These are phyloP conservation scores for Pseudachorutes palmiensis DNA, from an alignment of 1,140 invertebrate genomes.

Conservation along the genomic window DNA sequence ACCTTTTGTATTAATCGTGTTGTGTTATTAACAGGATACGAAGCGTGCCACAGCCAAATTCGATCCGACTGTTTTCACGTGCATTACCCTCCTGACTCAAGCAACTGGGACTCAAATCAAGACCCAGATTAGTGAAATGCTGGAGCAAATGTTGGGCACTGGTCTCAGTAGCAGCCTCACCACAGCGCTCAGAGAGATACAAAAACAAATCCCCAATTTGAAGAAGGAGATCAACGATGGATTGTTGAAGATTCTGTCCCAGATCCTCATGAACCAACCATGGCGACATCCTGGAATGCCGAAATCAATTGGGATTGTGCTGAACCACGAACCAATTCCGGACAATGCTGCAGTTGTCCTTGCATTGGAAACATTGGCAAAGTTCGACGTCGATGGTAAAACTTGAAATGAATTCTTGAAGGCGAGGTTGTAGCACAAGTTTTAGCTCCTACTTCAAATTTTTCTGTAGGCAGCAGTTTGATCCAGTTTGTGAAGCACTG, in stretches of 20 bases:
- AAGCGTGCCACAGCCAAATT: constrained; percentile 49
- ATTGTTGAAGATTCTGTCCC: constrained; percentile 72
- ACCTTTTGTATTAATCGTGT: not conserved
- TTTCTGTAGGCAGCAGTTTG: constrained; percentile 65
- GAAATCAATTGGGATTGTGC: constrained; percentile 13
- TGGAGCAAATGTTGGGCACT: constrained; percentile 86
- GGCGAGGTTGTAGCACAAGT: not conserved
- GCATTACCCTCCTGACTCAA: constrained; percentile 83
- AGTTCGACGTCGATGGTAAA: constrained; percentile 84
- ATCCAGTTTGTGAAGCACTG: constrained; percentile 86
- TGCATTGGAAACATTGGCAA: constrained; percentile 85
- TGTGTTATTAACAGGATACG: constrained; percentile 35
- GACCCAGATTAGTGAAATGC: constrained; percentile 68
- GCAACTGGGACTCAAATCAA: constrained; percentile 68
- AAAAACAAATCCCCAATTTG: constrained; percentile 74
- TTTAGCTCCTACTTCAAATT: constrained; percentile 9
- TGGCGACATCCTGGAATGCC: constrained; percentile 69
- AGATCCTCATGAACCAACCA: constrained; percentile 79
- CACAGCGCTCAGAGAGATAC: constrained; percentile 79
- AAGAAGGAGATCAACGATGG: constrained; percentile 88
- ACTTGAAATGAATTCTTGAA: not conserved
- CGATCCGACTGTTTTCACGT: constrained; percentile 87
- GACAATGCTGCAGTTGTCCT: constrained; percentile 80
- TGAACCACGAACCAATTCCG: constrained; percentile 14
- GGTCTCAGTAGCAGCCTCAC: constrained; percentile 83